Base-by-base conservation (phyloP, 2,797 vertebrate genomes). In the Eutrigla gurnardus region DNA sequence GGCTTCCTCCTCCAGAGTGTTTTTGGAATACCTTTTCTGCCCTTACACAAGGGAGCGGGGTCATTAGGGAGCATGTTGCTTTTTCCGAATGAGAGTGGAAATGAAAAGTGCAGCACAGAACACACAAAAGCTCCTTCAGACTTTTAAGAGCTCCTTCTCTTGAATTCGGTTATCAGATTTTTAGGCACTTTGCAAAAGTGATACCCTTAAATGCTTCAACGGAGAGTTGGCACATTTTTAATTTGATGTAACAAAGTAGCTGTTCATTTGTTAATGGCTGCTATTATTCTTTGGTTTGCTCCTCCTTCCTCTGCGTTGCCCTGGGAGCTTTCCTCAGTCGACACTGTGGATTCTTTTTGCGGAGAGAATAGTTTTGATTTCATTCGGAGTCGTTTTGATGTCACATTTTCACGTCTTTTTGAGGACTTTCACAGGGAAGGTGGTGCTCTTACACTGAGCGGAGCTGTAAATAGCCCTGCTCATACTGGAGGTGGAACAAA, bases 401-500 rank as follows among this genome's bases (percentile, higher is more conserved):
- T 54, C 50, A 45, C 42, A 74, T 65, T 81, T 76, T 70, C 33
- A 52, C 61, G 73, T 71, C 42, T 83, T 55, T 25, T 75, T 66
- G 53, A 58, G 18, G 40, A 74, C 71, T 70, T 59, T 32, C 10
- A 77, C 60, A 45, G 47, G 57, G 65, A 78, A 77, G 63, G 53
- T 77, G 77, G 76, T 68, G 61, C 40, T 59, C 69, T 70, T 68
- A 68, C 53, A 77, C 43, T n/a, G 79, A 83, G 72, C 84, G 57
- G 59, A 83, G 70, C 77, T 83, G 79, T 86, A 85, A 89, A 86
- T 84, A 68, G 82, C 67, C 67, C 66, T 25, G 57, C 67, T 83
- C 57, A 53, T 69, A 83, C 77, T 80, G 70, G 64, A 82, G 83
- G 76, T 75, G 65, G 77, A 88, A 85, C 86, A 90, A 84, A 88